Conservation (phyloP, 2,797 vertebrate genomes). For the Sebastolobus alascanus region DNA sequence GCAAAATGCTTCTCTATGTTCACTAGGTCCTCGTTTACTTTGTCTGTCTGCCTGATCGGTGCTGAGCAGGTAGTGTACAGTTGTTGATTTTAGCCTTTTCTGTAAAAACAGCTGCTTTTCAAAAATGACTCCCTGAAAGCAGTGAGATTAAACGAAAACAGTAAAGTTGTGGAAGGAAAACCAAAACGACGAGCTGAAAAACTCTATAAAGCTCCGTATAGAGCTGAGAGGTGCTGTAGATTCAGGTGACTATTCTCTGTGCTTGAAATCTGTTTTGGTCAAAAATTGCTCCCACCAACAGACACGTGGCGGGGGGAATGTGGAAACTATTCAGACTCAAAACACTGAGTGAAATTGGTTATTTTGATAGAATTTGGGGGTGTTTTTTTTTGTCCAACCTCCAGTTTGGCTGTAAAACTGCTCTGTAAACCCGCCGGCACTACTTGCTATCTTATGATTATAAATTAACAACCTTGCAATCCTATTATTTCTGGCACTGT, state of each 20-base stretch:
- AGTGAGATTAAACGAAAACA: background rate
- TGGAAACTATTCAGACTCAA: background rate
- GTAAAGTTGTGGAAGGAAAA: background rate
- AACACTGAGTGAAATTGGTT: background rate
- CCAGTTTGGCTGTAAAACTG: background rate
- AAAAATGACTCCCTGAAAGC: background rate
- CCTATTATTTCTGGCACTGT: background rate
- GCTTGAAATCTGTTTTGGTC: too few relatives aligned
- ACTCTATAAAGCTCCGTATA: background rate
- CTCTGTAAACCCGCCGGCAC: background rate
- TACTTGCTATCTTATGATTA: background rate
- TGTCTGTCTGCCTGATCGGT: background rate
- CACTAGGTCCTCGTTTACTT: background rate
- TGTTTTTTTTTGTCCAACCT: background rate
- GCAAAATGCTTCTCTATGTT: background rate
- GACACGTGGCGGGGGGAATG: background rate
- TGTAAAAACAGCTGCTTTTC: background rate
- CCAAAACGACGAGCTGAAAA: rapidly evolving
- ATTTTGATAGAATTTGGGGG: too few relatives aligned
- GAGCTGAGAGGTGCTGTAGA: background rate
- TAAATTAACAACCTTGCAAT: background rate
- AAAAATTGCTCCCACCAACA: too few relatives aligned
- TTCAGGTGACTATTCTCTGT: background rate
- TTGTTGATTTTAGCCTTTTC: too few relatives aligned
- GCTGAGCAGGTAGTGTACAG: too few relatives aligned